A percentile compares a stretch with the other conserved stretches of the same genome.
Conservation (phyloP, 2,888 invertebrate species). For the Drosophila multiciliata region DNA sequence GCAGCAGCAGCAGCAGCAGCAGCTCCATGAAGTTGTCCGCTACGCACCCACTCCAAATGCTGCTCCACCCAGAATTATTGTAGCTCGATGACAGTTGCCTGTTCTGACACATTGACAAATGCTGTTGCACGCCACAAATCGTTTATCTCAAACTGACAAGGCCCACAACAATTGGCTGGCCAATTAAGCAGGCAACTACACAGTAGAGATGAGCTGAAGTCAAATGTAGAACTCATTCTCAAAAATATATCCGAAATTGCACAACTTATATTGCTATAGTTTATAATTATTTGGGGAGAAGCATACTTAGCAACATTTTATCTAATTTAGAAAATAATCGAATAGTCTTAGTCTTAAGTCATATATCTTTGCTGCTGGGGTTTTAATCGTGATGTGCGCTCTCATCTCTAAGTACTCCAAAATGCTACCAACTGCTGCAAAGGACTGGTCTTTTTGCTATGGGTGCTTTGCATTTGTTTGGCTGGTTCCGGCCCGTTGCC, state of each 20-base stretch:
- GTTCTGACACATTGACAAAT: slow-evolving; percentile 76
- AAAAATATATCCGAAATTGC: background rate
- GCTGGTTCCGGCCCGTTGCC: slow-evolving; percentile 57
- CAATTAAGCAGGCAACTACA: slow-evolving; percentile 62
- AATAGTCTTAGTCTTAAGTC: background rate
- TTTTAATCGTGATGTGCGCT: background rate
- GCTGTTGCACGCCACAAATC: slow-evolving; percentile 73
- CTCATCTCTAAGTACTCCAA: slow-evolving; percentile 27
- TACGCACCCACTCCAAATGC: slow-evolving; percentile 15
- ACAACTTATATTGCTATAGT: background rate
- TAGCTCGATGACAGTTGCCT: slow-evolving; percentile 58
- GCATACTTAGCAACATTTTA: background rate
- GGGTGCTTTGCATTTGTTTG: slow-evolving; percentile 51
- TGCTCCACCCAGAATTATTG: slow-evolving; percentile 15
- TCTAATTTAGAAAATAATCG: background rate
- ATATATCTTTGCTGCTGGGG: background rate
- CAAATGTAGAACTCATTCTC: background rate
- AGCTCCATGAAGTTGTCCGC: background rate
- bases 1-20: slow-evolving; percentile 1
- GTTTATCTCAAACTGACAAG: slow-evolving; percentile 63
- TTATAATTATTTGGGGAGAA: background rate
- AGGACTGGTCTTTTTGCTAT: slow-evolving; percentile 41
- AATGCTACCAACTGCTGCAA: slow-evolving; percentile 18
- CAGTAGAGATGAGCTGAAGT: slow-evolving; percentile 28
- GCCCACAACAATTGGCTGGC: slow-evolving; percentile 57